Percentiles rank a stretch among this genome's conserved stretches.
These are phyloP conservation scores for Sarcoramphus papa DNA, from an alignment of 2,797 vertebrate species.

Conservation along the genomic window DNA sequence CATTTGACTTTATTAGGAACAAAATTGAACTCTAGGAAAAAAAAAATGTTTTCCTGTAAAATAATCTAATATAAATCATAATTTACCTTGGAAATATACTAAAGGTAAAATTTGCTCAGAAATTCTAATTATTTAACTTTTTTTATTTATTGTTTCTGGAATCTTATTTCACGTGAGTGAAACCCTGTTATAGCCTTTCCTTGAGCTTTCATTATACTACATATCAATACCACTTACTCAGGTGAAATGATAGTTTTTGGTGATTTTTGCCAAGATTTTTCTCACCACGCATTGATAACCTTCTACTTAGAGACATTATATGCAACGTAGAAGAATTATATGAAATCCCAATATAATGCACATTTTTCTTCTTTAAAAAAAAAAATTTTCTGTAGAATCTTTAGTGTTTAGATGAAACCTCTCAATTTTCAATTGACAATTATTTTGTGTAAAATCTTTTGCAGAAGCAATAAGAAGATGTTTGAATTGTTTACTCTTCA, in stretches of 20 bases:
- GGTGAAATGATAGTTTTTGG: background rate
- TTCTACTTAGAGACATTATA: background rate
- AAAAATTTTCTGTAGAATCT: background rate
- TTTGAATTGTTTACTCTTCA: conserved; percentile 84
- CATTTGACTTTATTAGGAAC: background rate
- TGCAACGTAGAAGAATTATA: background rate
- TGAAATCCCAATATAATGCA: background rate
- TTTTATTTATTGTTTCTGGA: background rate
- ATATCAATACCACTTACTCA: background rate
- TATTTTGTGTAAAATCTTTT: conserved; percentile 55
- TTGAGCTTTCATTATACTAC: background rate
- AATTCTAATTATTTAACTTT: background rate
- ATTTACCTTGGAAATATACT: background rate
- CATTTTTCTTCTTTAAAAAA: background rate
- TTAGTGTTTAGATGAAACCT: background rate
- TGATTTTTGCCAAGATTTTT: background rate
- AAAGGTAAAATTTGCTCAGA: background rate
- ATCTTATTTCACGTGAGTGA: background rate
- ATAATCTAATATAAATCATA: background rate
- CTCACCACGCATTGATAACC: background rate
- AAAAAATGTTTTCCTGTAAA: background rate
- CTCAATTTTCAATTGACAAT: background rate
- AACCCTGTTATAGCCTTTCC: background rate
- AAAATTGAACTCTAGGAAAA: background rate
- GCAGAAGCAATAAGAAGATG: conserved; percentile 84